A percentile compares a stretch with the other conserved stretches of the same genome.
phyloP scores from a whole-genome alignment of 2,888 invertebrate species.

The Yponomeuta evonymella region DNA sequence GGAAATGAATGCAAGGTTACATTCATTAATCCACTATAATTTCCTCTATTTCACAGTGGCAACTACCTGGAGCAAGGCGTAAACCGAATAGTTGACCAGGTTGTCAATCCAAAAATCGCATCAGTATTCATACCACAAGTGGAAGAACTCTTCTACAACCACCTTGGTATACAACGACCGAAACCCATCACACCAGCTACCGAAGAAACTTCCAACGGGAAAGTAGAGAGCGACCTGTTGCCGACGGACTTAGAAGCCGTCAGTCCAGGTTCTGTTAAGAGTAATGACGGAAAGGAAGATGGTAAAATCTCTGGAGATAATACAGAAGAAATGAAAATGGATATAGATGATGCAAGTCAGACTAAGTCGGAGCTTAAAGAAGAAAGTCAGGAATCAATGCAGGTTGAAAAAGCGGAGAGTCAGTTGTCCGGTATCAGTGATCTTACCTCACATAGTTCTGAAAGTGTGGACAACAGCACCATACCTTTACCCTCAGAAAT shows the following conservation, averaged over 20 bases:
- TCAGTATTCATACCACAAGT: conserved; percentile 92
- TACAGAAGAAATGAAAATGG: conserved; percentile 25
- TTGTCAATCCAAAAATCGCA: conserved; percentile 94
- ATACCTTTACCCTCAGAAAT: conserved; percentile 54
- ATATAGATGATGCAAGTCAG: conserved; percentile 38
- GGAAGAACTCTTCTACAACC: conserved; percentile 92
- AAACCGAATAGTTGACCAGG: conserved; percentile 96
- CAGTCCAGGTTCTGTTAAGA: conserved; percentile 85
- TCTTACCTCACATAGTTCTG: conserved; percentile 45
- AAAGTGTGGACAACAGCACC: conserved; percentile 44
- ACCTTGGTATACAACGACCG: conserved; percentile 87
- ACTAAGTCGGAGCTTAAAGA: conserved; percentile 28
- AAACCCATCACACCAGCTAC: conserved; percentile 44
- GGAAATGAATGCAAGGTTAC: neutral
- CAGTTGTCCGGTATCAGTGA: conserved; percentile 74
- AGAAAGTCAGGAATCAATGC: conserved; percentile 31
- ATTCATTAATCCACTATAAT: neutral
- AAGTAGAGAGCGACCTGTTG: conserved; percentile 73
- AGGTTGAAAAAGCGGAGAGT: conserved; percentile 64
- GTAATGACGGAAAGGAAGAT: conserved; percentile 60
- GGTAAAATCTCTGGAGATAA: conserved; percentile 25
- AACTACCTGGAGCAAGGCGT: conserved; percentile 93
- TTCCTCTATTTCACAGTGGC: conserved; percentile 75
- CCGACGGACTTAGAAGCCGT: conserved; percentile 88
- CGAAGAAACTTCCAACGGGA: conserved; percentile 54